Conservation (phyloP, 2,113 vertebrate genomes). For the Malurus cyaneus region DNA sequence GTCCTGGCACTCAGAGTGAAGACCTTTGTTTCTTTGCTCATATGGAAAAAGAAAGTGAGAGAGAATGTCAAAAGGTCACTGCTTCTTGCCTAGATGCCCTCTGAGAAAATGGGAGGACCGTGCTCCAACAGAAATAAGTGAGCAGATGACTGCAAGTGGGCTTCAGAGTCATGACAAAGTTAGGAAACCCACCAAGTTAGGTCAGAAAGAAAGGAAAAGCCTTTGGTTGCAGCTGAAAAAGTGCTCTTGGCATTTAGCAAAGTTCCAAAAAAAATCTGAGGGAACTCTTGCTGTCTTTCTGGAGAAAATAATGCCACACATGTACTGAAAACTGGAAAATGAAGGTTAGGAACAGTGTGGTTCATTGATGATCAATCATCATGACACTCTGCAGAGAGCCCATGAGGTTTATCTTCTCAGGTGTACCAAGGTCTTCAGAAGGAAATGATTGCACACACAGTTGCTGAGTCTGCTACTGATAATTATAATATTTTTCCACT, state of each 20-base stretch:
- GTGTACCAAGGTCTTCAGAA: background rate
- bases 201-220: background rate
- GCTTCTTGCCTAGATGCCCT: background rate
- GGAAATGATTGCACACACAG: background rate
- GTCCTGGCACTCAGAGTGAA: background rate
- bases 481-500: slow-evolving; percentile 19
- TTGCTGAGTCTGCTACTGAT: background rate
- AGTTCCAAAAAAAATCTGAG: background rate
- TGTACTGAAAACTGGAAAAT: background rate
- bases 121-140: background rate
- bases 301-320: background rate
- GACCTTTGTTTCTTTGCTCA: background rate
- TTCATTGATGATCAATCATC: background rate
- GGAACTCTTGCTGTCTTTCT: background rate
- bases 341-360: background rate
- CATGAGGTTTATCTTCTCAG: slow-evolving; percentile 7
- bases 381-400: background rate
- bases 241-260: background rate
- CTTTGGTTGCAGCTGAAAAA: background rate
- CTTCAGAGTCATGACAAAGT: background rate
- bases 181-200: background rate
- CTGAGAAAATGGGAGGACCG: background rate
- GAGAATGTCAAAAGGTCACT: background rate
- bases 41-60: background rate
- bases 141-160: background rate